These are phyloP conservation scores for Leptinotarsa peninsularis DNA, from an alignment of 2,888 invertebrate species.

Conservation along the genomic window DNA sequence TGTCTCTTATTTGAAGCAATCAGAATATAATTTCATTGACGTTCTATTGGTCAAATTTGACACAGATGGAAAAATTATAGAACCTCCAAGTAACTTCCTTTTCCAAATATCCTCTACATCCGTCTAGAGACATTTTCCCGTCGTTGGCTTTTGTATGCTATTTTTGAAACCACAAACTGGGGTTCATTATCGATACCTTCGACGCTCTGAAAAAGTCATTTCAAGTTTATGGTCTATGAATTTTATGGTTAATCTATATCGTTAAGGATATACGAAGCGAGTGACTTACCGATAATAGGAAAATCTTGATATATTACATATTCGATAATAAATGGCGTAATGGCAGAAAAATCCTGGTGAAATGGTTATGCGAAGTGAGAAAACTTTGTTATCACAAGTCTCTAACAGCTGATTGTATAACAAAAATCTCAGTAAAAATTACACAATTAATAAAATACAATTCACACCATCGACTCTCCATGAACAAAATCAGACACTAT, in stretches of 20 bases:
- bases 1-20: too few relatives aligned
- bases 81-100: too few relatives aligned
- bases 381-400: not conserved
- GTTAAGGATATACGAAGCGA: constrained; percentile 6
- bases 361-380: not conserved
- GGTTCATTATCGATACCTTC: constrained; percentile 1
- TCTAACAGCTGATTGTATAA: too few relatives aligned
- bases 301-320: not conserved
- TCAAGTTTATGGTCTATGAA: not conserved
- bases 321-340: not conserved
- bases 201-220: not conserved
- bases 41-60: too few relatives aligned
- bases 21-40: too few relatives aligned
- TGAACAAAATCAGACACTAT: too few relatives aligned
- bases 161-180: not conserved
- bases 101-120: not conserved
- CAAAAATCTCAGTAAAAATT: too few relatives aligned
- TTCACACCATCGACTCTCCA: too few relatives aligned
- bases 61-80: too few relatives aligned
- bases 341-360: too few relatives aligned
- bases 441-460: too few relatives aligned
- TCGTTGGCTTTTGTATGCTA: not conserved
- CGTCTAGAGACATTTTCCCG: not conserved
- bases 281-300: not conserved
- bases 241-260: constrained; percentile 14